These are phyloP conservation scores for Siniperca knerii DNA, from an alignment of 2,113 vertebrate genomes.

Conservation along the genomic window DNA sequence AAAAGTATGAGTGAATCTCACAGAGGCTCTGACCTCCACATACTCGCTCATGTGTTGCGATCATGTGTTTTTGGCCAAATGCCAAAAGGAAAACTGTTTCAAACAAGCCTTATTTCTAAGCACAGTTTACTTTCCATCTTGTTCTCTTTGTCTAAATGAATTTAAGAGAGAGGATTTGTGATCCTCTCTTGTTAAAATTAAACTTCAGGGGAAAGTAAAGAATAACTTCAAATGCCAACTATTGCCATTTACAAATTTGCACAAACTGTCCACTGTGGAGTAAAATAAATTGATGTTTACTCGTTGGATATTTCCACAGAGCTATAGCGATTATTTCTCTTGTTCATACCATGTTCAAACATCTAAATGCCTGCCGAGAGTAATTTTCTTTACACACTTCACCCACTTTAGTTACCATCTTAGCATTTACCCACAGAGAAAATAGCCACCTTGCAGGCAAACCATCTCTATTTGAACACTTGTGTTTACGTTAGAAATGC, in stretches of 20 bases:
- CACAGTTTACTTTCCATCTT: background rate
- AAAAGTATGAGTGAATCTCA: background rate
- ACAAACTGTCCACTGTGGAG: background rate
- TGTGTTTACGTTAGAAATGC: slow-evolving; percentile 11
- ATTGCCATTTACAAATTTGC: background rate
- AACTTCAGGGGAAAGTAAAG: background rate
- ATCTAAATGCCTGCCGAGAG: slow-evolving; percentile 2
- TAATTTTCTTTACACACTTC: slow-evolving; percentile 9
- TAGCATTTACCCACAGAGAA: slow-evolving; percentile 1
- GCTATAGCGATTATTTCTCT: background rate
- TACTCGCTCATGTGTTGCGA: background rate
- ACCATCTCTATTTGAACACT: background rate
- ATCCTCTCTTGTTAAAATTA: background rate
- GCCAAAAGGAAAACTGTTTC: background rate
- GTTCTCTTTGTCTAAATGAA: background rate
- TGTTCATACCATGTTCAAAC: background rate
- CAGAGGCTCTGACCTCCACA: background rate
- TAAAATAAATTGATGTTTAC: slow-evolving; percentile 7
- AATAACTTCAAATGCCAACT: background rate
- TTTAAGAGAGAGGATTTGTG: background rate
- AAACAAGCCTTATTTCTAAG: background rate
- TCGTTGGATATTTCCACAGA: background rate
- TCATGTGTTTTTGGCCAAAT: background rate
- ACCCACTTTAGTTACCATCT: background rate
- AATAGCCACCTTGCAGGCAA: slow-evolving; percentile 2